Base-by-base conservation (phyloP, 1,140 invertebrate species). In the Cydia pomonella region DNA sequence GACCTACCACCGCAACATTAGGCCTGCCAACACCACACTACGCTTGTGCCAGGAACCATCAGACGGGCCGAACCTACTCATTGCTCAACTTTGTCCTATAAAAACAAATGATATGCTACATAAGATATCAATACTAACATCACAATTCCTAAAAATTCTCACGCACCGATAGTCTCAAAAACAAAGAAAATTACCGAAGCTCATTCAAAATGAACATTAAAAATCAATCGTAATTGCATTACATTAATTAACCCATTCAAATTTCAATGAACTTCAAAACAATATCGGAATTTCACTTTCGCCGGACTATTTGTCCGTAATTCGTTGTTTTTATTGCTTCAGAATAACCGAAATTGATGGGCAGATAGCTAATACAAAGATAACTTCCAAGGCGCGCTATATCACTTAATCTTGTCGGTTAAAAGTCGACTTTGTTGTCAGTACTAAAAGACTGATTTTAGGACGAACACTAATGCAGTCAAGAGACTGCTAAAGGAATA, bases 301-400 rank as follows among this genome's bases (percentile, higher is more conserved):
- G 85, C 87, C 77, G 66, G 79, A 84, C 80, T 83, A 82, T 87
- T 86, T 85, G 81, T 81, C 29, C 64, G 64, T 69, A 69, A 69
- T 33, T 33, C 33, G 29, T 69, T 69, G 77, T 79, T 82, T 76
- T 80, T 86, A 83, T 88, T 86, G 83, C 81, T 73, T 87, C 76
- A 80, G 81, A 84, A 86, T 84, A 82, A 83, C 84, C 76, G 80
- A 87, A 87, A 88, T 88, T 84, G 79, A 85, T 85, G 86, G 79
- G 76, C 74, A 73, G 79, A 83, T 81, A 81, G 79, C 74, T 81
- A 75, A 73, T 81, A 59, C 7, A 59, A 21, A 59, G 53, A 59
- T 59, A 59, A 59, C 53, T 59, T 59, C n/a, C 21, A 12, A 59
- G 53, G 2, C 21, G 53, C 23, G 9, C 9, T 23, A 12, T 21